Evolutionary conservation across 2,888 invertebrate genomes (phyloP), one percentile per base, ranked within the genome.

Genomic region (Homarus gammarus): DNA sequence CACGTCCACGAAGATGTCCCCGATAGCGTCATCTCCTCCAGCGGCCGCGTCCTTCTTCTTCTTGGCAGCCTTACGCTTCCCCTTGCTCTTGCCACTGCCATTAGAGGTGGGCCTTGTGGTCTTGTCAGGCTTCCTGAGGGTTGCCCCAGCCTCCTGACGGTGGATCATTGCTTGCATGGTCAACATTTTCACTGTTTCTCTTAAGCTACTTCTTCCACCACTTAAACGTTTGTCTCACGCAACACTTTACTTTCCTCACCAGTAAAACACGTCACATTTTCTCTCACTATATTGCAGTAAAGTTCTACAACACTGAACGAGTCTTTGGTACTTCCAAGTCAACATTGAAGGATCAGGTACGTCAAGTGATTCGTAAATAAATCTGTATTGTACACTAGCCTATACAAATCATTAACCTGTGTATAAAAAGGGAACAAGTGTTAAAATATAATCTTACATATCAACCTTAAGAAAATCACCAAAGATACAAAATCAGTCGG

Each of bases 101-200:
- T 22, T 56, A 22, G 64, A 38, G 56, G 31, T 49, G 49, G 83
- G 68, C 18, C 82, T 40, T 36, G 5, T 36, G 44, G 77, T 27
- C 64, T 81, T 87, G 31, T 87, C 87, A 22, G 83, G 83, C 68
- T 88, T 88, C 49, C 88, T 56, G 33, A 88, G 88, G 31, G 75
- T 44, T 8, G 87, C 61, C 22, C 75, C 83, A 6, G 82, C 75
- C 33, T 88, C 83, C 77, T 83, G 88, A 22, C 82, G 82, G 77
- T 83, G 88, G 31, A 88, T 77, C 88, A 88, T 83, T 22, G 88
- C 77, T 38, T 88, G 88, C 77, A 88, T 75, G 38, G 75, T 88
- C 68, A 88, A 33, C 88, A 88, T 88, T 31, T 77, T 40, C 31
- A n/a, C 31, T 31, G 3, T 6, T 64, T 6, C 12, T 0, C 5